Percentiles rank a stretch among this genome's conserved stretches.
Evolutionary conservation across 2,113 vertebrate species (phyloP).

Genomic region (Oryzias melastigma): DNA sequence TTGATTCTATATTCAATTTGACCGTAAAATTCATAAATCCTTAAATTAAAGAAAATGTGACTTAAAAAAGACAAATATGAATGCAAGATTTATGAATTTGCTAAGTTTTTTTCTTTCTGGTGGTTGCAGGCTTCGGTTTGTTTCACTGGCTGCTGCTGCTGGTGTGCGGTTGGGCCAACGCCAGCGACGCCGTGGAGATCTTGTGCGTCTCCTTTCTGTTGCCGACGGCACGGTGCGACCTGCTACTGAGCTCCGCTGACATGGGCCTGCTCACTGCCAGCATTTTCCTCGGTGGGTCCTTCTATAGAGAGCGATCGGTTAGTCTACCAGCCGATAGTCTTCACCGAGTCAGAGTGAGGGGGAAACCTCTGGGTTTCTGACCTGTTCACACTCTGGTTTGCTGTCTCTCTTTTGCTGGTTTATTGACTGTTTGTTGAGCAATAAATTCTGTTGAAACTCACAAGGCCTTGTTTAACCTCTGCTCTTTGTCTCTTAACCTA

Average conservation of each 20-base stretch:
- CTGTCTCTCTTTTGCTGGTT: not conserved
- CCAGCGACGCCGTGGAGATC: constrained; percentile 78
- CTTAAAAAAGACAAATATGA: too few species aligned
- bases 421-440: constrained; percentile 2
- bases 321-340: not conserved
- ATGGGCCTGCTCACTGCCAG: constrained; percentile 78
- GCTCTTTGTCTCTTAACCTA: not conserved
- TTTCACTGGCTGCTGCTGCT: constrained; percentile 75
- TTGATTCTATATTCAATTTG: too few species aligned
- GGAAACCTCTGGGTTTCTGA: not conserved
- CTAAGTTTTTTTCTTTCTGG: not conserved
- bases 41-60: too few species aligned
- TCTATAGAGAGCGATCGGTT: not conserved
- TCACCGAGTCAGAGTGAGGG: not conserved
- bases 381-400: not conserved
- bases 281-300: constrained; percentile 73
- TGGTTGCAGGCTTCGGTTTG: constrained; percentile 69
- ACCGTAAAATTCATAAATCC: too few species aligned
- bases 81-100: too few species aligned
- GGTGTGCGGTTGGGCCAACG: constrained; percentile 79
- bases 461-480: not conserved
- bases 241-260: constrained; percentile 70
- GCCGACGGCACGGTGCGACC: constrained; percentile 72
- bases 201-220: constrained; percentile 79
- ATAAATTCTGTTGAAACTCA: not conserved